Conservation (phyloP, 2,888 invertebrate species). For the Eilema griseolum region DNA sequence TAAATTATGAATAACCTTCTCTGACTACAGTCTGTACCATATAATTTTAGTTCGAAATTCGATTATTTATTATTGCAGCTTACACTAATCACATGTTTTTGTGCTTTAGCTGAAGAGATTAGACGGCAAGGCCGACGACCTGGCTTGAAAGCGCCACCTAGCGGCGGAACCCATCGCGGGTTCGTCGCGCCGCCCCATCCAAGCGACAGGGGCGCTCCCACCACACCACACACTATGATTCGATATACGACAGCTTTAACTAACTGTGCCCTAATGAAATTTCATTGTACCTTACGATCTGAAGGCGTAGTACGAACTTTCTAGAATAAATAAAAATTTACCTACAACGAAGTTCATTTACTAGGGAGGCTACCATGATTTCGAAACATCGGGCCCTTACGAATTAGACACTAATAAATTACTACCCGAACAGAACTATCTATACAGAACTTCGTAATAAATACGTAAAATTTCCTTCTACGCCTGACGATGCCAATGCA, state of each 20-base stretch:
- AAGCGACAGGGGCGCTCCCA: constrained; percentile 27
- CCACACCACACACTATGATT: constrained; percentile 33
- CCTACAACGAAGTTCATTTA: background rate
- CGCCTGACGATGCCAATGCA: background rate
- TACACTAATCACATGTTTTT: constrained; percentile 14
- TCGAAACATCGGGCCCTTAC: background rate
- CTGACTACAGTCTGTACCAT: background rate
- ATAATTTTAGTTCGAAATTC: background rate
- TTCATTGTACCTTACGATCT: constrained; percentile 2
- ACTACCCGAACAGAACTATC: background rate
- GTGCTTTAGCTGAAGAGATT: constrained; percentile 78
- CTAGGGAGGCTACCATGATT: background rate
- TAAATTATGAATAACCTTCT: too few species aligned
- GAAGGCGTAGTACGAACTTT: background rate
- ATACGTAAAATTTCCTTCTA: background rate
- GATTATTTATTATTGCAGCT: background rate
- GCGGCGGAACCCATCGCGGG: constrained; percentile 29
- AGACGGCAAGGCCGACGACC: constrained; percentile 80
- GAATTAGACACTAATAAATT: background rate
- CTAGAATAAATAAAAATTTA: background rate
- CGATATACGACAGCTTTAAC: constrained; percentile 47
- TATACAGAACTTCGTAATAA: background rate
- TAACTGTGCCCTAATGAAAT: constrained; percentile 30
- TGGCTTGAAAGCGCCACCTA: constrained; percentile 71
- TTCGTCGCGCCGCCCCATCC: constrained; percentile 36